Evolutionary conservation across 2,113 vertebrate species (phyloP).

Genomic region (Vulpes vulpes): DNA sequence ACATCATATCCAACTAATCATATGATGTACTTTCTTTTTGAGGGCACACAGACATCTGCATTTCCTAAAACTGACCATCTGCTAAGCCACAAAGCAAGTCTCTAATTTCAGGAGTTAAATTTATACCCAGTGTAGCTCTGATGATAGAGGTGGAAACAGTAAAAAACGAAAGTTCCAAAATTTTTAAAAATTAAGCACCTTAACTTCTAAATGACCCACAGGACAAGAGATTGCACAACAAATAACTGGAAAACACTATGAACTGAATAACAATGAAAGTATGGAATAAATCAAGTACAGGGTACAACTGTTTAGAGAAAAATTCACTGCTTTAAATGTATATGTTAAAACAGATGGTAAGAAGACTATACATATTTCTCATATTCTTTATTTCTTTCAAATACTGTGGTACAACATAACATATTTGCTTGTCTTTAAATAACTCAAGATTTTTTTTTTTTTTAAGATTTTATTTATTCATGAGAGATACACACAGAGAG

Average conservation of each 20-base stretch:
- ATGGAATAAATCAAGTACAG: neutral
- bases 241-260: neutral
- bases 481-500: too few relatives aligned
- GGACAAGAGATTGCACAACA: neutral
- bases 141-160: neutral
- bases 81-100: constrained; percentile 24
- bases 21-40: neutral
- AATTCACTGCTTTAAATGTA: neutral
- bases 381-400: constrained; percentile 15
- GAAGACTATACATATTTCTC: neutral
- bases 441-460: neutral
- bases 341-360: neutral
- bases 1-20: neutral
- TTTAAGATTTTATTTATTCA: too few relatives aligned
- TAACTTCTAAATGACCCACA: neutral
- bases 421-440: constrained; percentile 23
- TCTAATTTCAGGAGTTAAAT: neutral
- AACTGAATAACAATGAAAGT: neutral
- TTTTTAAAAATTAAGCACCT: neutral
- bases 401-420: constrained; percentile 18
- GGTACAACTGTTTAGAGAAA: neutral
- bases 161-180: neutral
- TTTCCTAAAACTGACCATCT: neutral
- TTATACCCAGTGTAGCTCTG: neutral
- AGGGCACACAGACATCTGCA: neutral